Conservation (phyloP, 2,113 vertebrate genomes). For the Patagioenas fasciata region DNA sequence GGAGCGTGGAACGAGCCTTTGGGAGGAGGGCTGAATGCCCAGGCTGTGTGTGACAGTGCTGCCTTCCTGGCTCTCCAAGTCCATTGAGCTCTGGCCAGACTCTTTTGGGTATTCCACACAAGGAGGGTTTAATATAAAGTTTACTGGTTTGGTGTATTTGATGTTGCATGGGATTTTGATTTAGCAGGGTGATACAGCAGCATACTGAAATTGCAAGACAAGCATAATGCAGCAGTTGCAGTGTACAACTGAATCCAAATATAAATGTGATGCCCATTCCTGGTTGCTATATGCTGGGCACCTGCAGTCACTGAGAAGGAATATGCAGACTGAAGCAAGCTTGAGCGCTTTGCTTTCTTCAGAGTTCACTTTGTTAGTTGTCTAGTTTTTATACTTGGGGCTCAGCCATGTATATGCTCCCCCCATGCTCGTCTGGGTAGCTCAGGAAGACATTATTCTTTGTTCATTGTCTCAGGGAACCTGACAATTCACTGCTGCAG, state of each 20-base stretch:
- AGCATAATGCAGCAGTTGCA: background rate
- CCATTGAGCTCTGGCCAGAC: background rate
- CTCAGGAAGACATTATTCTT: background rate
- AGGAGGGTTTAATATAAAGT: background rate
- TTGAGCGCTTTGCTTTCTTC: background rate
- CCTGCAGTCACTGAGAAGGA: background rate
- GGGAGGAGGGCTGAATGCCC: background rate
- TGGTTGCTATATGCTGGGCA: fast-evolving
- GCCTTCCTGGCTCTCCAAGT: background rate
- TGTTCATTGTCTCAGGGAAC: background rate
- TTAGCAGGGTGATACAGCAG: background rate
- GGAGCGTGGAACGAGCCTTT: fast-evolving
- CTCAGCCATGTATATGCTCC: background rate
- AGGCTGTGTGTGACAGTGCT: background rate
- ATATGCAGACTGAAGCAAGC: background rate
- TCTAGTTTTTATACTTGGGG: background rate
- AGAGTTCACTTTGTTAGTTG: background rate
- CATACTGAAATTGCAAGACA: background rate
- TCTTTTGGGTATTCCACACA: fast-evolving
- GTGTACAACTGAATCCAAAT: background rate
- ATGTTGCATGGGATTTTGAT: background rate
- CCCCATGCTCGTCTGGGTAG: background rate
- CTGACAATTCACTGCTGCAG: background rate
- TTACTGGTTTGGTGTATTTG: background rate
- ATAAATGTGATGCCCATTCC: background rate